Evolutionary conservation across 2,797 vertebrate species (phyloP).

Genomic region (Florisuga fusca): DNA sequence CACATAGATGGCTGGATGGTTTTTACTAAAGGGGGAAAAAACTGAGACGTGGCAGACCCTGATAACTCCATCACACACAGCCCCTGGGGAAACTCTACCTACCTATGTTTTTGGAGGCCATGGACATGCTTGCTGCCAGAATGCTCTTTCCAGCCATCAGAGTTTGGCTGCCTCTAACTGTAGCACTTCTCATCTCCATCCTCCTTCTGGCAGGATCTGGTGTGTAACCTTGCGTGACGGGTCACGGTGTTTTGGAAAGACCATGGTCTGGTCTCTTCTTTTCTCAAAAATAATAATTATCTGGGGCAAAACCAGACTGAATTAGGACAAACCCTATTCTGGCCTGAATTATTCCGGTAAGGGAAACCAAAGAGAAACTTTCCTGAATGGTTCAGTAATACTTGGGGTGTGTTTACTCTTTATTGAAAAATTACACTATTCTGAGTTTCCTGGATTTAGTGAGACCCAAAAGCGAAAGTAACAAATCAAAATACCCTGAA

Average conservation of each 20-base stretch:
- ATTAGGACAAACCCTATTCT: neutral
- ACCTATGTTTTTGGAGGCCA: neutral
- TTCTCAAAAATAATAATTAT: neutral
- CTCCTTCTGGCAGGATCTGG: neutral
- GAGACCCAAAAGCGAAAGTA: constrained; percentile 57
- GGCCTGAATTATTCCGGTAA: constrained; percentile 13
- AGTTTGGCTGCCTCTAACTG: neutral
- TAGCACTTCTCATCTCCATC: neutral
- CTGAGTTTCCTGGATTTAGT: constrained; percentile 50
- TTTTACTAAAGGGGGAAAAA: neutral
- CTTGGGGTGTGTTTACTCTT: neutral
- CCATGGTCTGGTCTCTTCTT: neutral
- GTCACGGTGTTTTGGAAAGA: neutral
- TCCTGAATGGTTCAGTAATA: neutral
- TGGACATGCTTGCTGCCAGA: neutral
- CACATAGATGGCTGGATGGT: neutral
- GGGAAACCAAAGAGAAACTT: constrained; percentile 23
- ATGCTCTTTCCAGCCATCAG: neutral
- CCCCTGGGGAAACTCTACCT: neutral
- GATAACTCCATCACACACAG: neutral
- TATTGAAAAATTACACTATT: constrained; percentile 36
- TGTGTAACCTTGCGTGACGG: rapidly evolving
- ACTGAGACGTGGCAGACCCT: neutral
- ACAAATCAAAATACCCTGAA: constrained; percentile 30
- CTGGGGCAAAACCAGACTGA: constrained; percentile 8